Base-by-base conservation (phyloP, 2,888 invertebrate genomes). In the Vanessa cardui region DNA sequence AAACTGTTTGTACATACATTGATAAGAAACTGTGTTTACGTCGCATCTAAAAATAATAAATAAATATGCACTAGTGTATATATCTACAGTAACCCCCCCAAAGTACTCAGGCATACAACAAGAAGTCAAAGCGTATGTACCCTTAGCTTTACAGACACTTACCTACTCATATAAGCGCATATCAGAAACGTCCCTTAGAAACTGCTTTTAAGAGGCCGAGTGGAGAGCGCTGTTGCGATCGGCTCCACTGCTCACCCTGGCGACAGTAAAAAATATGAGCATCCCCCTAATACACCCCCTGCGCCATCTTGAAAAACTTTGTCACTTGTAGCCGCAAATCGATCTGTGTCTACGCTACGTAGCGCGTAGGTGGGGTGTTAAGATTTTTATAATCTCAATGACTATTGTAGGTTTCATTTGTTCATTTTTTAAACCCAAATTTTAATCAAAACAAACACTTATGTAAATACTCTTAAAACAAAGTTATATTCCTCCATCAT, bases 181-280 rank as follows among this genome's bases (percentile, higher is more conserved):
- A 83, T 86, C 81, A 81, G 84, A 81, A 84, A 83, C 83, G 85
- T 85, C 87, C 86, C 86, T 86, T 83, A 76, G 81, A 84, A 64
- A 70, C 86, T 83, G 88, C 88, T 90, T 90, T 92, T 92, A 90
- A 91, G 88, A 87, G 90, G 88, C 86, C 87, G 84, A 86, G 92
- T 92, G 92, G 92, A 92, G 91, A 92, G 89, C 82, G 84, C 76
- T 92, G 92, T 92, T 80, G 87, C 92, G 92, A 92, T 92, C 89
- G 88, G 92, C 92, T 92, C 80, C 86, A 86, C 80, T 92, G 92
- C 92, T 90, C 92, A 92, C 92, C 92, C 87, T 86, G 83, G 77
- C 88, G 92, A 92, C 92, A 91, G 91, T 91, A 92, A 92, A 92
- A 92, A 92, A 92, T 92, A 90, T 92, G 91, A 90, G 89, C 88